Evolutionary conservation across 1,140 invertebrate species (phyloP).

Genomic region (Drosophila mayri): DNA sequence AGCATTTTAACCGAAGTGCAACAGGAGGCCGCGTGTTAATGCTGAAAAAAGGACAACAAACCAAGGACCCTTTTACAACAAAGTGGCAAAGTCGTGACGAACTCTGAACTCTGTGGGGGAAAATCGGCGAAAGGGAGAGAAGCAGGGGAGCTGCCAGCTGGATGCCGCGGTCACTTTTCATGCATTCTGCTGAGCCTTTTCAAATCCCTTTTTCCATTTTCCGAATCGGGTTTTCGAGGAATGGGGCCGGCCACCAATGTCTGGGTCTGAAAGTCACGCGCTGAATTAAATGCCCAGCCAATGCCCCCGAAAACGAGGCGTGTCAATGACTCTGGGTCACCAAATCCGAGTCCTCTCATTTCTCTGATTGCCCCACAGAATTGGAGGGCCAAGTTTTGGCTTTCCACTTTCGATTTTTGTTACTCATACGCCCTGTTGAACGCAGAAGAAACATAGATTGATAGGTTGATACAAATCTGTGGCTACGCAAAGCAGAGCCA

Average conservation of each 20-base stretch:
- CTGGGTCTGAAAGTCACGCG: slow-evolving; percentile 36
- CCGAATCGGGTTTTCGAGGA: background rate
- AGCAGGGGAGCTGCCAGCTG: slow-evolving; percentile 29
- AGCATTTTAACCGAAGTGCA: slow-evolving; percentile 62
- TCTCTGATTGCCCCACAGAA: slow-evolving; percentile 36
- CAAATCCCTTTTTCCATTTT: slow-evolving; percentile 50
- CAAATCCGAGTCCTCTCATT: slow-evolving; percentile 36
- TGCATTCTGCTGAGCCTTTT: slow-evolving; percentile 62
- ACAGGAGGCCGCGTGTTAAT: slow-evolving; percentile 71
- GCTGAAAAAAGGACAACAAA: slow-evolving; percentile 58
- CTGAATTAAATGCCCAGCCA: slow-evolving; percentile 50
- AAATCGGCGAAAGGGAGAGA: background rate
- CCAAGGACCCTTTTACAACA: slow-evolving; percentile 49
- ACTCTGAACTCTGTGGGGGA: slow-evolving; percentile 35
- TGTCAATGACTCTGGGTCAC: slow-evolving; percentile 63
- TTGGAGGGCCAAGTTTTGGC: slow-evolving; percentile 7
- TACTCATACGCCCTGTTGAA: slow-evolving; percentile 50
- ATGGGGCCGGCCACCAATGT: slow-evolving; percentile 29
- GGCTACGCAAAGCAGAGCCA: background rate
- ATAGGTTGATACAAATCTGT: slow-evolving; percentile 24
- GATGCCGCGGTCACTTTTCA: slow-evolving; percentile 59
- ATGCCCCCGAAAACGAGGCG: slow-evolving; percentile 64
- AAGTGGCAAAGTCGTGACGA: slow-evolving; percentile 65
- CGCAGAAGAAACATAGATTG: slow-evolving; percentile 1
- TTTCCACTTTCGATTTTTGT: slow-evolving; percentile 25